These are phyloP conservation scores for Habroteleia sp. DNA, from an alignment of 2,888 invertebrate genomes.

Conservation along the genomic window DNA sequence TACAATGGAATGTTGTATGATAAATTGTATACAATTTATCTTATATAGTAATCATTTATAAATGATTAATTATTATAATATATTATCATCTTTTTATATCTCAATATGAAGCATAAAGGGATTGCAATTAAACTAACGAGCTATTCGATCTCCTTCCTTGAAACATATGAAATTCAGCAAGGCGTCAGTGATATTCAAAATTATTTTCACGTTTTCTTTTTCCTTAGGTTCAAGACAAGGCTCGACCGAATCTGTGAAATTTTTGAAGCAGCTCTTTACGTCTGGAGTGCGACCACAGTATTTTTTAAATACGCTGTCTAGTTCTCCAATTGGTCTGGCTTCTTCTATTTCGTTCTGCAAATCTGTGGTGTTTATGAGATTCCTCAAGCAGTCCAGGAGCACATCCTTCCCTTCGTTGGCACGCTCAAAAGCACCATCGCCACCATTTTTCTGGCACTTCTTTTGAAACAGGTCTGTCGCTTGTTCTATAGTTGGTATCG, in stretches of 20 bases:
- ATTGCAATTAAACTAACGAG: slow-evolving; percentile 84
- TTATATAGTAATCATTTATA: no score
- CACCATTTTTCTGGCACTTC: no score
- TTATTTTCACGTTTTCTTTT: slow-evolving; percentile 83
- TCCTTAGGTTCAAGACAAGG: slow-evolving; percentile 86
- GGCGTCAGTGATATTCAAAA: slow-evolving; percentile 86
- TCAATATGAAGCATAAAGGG: no score
- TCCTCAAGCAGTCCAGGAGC: slow-evolving; percentile 85
- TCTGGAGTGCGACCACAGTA: slow-evolving; percentile 86
- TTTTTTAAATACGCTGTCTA: slow-evolving; percentile 87
- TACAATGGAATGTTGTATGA: no score
- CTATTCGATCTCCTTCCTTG: slow-evolving; percentile 91
- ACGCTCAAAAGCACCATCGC: no score
- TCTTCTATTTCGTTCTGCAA: slow-evolving; percentile 85
- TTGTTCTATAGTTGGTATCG: no score
- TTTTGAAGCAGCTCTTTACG: slow-evolving; percentile 84
- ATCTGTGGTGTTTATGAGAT: slow-evolving; percentile 83
- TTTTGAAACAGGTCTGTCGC: no score
- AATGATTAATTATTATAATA: no score
- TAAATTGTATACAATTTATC: no score
- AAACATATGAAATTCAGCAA: slow-evolving; percentile 88
- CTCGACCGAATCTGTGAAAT: slow-evolving; percentile 83
- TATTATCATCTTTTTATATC: no score
- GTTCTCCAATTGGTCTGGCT: slow-evolving; percentile 86
- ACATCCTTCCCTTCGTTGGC: no score